Evolutionary conservation across 2,797 vertebrate genomes (phyloP).

Genomic region (Myotis myotis): DNA sequence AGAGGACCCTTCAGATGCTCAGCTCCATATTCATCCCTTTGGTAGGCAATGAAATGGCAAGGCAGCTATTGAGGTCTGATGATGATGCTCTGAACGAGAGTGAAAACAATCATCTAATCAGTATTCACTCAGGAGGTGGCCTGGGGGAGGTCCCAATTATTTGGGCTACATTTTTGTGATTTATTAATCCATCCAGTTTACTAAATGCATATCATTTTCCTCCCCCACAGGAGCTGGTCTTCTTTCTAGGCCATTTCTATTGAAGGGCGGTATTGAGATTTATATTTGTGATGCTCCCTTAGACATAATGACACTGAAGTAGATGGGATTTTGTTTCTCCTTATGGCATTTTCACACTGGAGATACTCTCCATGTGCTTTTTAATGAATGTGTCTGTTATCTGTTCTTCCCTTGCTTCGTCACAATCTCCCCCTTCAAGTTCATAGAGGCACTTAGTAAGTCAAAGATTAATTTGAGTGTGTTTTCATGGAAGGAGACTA

Average conservation of each 20-base stretch:
- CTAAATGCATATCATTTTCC: background rate
- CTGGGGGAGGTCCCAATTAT: background rate
- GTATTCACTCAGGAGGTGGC: background rate
- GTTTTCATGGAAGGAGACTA: background rate
- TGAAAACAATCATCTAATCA: background rate
- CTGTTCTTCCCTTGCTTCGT: background rate
- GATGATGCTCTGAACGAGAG: background rate
- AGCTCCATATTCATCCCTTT: background rate
- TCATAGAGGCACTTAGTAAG: background rate
- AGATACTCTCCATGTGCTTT: background rate
- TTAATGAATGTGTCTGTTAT: background rate
- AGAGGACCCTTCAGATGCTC: background rate
- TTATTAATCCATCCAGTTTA: background rate
- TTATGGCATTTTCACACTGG: background rate
- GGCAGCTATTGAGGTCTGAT: background rate
- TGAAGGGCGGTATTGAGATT: background rate
- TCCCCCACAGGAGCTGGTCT: background rate
- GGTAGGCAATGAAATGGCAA: background rate
- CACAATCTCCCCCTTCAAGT: background rate
- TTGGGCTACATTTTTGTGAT: background rate
- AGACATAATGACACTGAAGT: background rate
- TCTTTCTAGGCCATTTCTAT: slow-evolving; percentile 20
- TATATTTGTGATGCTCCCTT: background rate
- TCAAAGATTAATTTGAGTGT: background rate
- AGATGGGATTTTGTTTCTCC: background rate